phyloP scores from a whole-genome alignment of 2,888 invertebrate species.

The Tupiocoris notatus region DNA sequence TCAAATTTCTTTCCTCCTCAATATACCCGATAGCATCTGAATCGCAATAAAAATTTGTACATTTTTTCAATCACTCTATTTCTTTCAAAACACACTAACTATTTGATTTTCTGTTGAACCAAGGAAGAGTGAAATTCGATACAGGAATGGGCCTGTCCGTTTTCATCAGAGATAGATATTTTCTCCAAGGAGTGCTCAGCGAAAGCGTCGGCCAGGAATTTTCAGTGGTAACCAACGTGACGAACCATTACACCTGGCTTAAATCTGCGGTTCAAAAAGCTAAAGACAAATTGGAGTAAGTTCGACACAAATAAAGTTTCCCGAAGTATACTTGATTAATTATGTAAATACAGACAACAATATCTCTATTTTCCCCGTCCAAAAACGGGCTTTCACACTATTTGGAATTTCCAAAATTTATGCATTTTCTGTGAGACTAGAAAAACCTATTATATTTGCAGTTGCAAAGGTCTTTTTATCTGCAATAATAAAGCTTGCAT shows the following conservation, averaged over 20 bases:
- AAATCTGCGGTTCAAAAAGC: not conserved
- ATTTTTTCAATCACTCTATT: no score
- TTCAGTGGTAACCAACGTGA: constrained; percentile 20
- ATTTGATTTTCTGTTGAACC: not conserved
- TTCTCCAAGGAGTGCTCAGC: constrained; percentile 19
- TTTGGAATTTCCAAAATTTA: no score
- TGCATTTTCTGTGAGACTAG: no score
- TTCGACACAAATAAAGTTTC: no score
- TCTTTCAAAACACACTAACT: no score
- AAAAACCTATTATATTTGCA: not conserved
- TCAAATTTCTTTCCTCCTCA: not conserved
- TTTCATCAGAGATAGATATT: constrained; percentile 2
- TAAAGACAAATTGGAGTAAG: constrained; percentile 4
- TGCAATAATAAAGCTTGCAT: constrained; percentile 15
- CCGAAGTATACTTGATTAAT: no score
- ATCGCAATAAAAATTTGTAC: no score
- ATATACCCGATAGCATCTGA: no score
- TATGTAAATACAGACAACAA: no score
- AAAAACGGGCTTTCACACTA: no score
- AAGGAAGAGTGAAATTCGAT: constrained; percentile 15
- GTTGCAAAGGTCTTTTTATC: constrained; percentile 12
- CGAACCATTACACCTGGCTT: constrained; percentile 20
- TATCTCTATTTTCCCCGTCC: no score
- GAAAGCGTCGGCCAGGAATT: constrained; percentile 1
- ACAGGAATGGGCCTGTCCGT: constrained; percentile 15